phyloP scores from a whole-genome alignment of 2,113 vertebrate species.

The Petrocephalus microphthalmus region DNA sequence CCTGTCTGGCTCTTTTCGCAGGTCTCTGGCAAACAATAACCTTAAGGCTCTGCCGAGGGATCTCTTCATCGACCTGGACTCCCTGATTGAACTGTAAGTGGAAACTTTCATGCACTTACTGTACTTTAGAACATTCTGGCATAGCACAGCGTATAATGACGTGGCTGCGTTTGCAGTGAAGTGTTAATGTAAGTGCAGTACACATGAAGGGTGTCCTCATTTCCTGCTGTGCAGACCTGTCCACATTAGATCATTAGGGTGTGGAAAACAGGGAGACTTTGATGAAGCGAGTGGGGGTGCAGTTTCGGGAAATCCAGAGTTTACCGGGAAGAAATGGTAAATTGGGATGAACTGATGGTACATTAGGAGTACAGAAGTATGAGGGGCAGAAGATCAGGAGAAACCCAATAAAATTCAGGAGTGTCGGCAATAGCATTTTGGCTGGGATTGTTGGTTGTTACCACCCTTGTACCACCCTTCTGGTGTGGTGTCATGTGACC shows the following conservation, averaged over 20 bases:
- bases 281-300: too few relatives aligned
- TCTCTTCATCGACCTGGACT: constrained; percentile 87
- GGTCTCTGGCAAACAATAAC: constrained; percentile 91
- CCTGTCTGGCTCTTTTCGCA: constrained; percentile 53
- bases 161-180: not conserved
- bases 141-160: not conserved
- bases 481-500: not conserved
- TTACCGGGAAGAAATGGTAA: too few relatives aligned
- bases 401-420: not conserved
- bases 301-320: too few relatives aligned
- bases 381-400: not conserved
- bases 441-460: not conserved
- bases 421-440: not conserved
- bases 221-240: not conserved
- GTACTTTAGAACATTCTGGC: not conserved
- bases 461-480: not conserved
- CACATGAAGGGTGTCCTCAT: not conserved
- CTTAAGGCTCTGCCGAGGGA: constrained; percentile 83
- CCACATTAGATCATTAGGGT: not conserved
- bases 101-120: constrained; percentile 31
- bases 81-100: constrained; percentile 95
- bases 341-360: too few relatives aligned
- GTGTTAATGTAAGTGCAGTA: not conserved
- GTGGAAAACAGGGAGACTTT: not conserved
- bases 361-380: not conserved